These are phyloP conservation scores for Strix aluco DNA, from an alignment of 2,113 vertebrate species.

Conservation along the genomic window DNA sequence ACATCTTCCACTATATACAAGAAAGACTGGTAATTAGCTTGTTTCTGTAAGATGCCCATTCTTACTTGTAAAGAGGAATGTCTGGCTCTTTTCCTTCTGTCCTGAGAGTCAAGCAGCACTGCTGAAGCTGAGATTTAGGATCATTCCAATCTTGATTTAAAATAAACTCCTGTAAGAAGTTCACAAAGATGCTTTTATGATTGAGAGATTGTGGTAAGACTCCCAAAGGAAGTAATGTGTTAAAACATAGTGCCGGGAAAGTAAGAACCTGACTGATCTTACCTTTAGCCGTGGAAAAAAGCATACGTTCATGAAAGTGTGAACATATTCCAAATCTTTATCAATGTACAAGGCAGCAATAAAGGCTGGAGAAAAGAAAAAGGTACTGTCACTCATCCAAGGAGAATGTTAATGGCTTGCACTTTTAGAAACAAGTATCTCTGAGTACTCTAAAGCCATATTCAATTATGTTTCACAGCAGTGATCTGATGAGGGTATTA, in stretches of 20 bases:
- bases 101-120: constrained; percentile 95
- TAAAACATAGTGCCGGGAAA: background rate
- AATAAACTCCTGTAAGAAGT: constrained; percentile 90
- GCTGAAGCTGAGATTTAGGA: constrained; percentile 98
- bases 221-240: background rate
- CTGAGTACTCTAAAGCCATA: background rate
- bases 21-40: background rate
- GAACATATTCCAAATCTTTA: constrained; percentile 95
- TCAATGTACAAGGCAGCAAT: constrained; percentile 98
- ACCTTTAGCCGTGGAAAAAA: constrained; percentile 97
- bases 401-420: background rate
- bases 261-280: background rate
- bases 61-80: constrained; percentile 98
- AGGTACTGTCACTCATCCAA: background rate
- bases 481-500: background rate
- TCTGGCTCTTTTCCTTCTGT: constrained; percentile 98
- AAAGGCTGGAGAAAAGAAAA: constrained; percentile 80
- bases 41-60: background rate
- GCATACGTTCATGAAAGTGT: constrained; percentile 99
- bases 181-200: background rate
- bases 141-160: constrained; percentile 99
- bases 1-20: background rate
- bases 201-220: background rate
- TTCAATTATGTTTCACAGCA: background rate
- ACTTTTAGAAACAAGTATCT: background rate